phyloP scores from a whole-genome alignment of 2,797 vertebrate genomes.

The Gadopsis bispinosus region DNA sequence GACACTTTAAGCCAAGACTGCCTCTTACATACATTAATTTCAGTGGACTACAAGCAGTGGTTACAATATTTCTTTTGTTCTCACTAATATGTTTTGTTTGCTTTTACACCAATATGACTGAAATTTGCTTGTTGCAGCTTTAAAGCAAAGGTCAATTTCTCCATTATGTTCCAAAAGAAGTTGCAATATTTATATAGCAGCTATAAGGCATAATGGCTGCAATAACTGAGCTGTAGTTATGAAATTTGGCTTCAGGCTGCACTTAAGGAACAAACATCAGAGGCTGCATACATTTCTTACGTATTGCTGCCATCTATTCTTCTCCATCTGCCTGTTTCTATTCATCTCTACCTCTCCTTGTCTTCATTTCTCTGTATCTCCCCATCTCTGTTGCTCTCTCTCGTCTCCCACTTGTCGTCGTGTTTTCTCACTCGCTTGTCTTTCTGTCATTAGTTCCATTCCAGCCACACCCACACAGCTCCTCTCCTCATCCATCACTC shows the following conservation, averaged over 20 bases:
- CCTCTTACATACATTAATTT: slow-evolving; percentile 9
- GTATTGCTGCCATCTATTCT: slow-evolving; percentile 46
- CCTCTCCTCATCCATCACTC: slow-evolving; percentile 71
- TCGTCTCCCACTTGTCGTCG: slow-evolving; percentile 66
- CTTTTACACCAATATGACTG: too few relatives aligned
- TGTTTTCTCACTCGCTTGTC: slow-evolving; percentile 63
- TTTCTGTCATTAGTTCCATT: slow-evolving; percentile 74
- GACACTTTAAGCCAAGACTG: not conserved
- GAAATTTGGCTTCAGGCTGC: slow-evolving; percentile 42
- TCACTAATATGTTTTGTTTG: too few relatives aligned
- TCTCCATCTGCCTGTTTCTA: slow-evolving; percentile 43
- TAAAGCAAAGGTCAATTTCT: too few relatives aligned
- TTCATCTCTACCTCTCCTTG: slow-evolving; percentile 44
- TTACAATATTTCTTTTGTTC: slow-evolving; percentile 12
- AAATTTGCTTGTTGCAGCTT: too few relatives aligned
- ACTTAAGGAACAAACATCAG: slow-evolving; percentile 51
- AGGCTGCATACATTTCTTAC: slow-evolving; percentile 39
- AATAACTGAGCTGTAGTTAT: slow-evolving; percentile 42
- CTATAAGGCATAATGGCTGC: slow-evolving; percentile 12
- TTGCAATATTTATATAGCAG: slow-evolving; percentile 25
- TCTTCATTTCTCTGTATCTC: slow-evolving; percentile 52
- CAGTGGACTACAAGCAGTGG: not conserved
- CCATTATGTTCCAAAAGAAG: too few relatives aligned
- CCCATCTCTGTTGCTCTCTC: slow-evolving; percentile 51
- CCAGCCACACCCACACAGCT: slow-evolving; percentile 71